phyloP scores from a whole-genome alignment of 2,797 vertebrate species.

The Acipenser oxyrinchus region DNA sequence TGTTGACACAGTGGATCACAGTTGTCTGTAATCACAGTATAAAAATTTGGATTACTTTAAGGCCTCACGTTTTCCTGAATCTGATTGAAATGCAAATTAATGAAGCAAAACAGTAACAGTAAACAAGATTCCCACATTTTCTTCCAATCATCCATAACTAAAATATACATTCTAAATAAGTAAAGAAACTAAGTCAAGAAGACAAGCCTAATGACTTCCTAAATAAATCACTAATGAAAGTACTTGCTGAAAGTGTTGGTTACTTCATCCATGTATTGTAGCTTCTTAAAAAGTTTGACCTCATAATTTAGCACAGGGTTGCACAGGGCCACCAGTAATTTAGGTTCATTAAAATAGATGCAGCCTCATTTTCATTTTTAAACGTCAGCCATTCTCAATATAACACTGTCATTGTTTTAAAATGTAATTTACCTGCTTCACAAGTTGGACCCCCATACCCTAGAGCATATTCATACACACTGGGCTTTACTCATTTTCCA shows the following conservation, averaged over 20 bases:
- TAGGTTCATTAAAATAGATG: background rate
- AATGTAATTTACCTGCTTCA: constrained; percentile 64
- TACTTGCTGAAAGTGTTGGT: no score
- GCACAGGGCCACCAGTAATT: background rate
- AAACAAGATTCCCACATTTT: no score
- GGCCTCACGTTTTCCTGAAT: background rate
- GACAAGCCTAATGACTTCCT: background rate
- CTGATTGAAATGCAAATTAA: no score
- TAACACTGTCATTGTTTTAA: background rate
- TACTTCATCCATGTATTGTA: no score
- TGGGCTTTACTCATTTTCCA: constrained; percentile 74
- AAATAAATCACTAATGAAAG: no score
- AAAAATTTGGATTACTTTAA: background rate
- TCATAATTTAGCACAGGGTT: no score
- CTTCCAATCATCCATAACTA: no score
- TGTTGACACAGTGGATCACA: constrained; percentile 75
- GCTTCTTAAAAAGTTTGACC: no score
- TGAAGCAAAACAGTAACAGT: no score
- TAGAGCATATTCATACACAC: constrained; percentile 66
- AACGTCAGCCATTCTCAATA: background rate
- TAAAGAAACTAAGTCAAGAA: constrained; percentile 3
- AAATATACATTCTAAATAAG: background rate
- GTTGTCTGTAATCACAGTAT: constrained; percentile 46
- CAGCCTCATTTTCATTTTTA: background rate
- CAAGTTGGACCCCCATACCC: constrained; percentile 68